A percentile compares a stretch with the other conserved stretches of the same genome.
Evolutionary conservation across 2,888 invertebrate species (phyloP).

Genomic region (Chrysotoxum bicinctum): DNA sequence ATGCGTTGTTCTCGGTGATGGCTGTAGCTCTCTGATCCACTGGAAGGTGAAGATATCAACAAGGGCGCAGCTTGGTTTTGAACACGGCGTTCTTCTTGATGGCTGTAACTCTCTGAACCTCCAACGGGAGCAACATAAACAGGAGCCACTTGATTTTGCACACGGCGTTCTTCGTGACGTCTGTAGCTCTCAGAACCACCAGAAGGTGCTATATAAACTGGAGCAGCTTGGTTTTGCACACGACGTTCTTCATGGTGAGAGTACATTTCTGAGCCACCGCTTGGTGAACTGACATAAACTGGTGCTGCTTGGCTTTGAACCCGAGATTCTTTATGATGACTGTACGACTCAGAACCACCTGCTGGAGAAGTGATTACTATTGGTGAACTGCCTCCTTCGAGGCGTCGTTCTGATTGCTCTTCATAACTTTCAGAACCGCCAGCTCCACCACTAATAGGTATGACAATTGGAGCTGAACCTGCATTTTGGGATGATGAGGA

Average conservation of each 20-base stretch:
- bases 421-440: conserved; percentile 64
- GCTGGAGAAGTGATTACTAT: conserved; percentile 67
- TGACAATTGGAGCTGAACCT: conserved; percentile 71
- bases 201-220: conserved; percentile 68
- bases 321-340: conserved; percentile 76
- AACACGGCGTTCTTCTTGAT: conserved; percentile 62
- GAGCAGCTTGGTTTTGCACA: conserved; percentile 73
- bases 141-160: conserved; percentile 66
- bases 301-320: conserved; percentile 74
- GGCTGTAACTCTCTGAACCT: conserved; percentile 57
- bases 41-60: conserved; percentile 24
- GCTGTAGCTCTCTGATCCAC: conserved; percentile 57
- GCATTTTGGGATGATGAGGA: conserved; percentile 61
- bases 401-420: conserved; percentile 71
- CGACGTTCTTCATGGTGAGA: conserved; percentile 75
- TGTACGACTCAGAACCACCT: conserved; percentile 76
- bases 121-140: conserved; percentile 70
- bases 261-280: conserved; percentile 74
- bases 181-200: conserved; percentile 58
- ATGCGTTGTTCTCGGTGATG: conserved; percentile 50
- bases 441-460: conserved; percentile 73
- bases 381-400: conserved; percentile 71
- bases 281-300: conserved; percentile 69
- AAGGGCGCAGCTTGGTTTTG: conserved; percentile 66
- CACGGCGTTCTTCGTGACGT: conserved; percentile 62